Conservation (phyloP, 2,797 vertebrate species). For the Decapterus maruadsi region DNA sequence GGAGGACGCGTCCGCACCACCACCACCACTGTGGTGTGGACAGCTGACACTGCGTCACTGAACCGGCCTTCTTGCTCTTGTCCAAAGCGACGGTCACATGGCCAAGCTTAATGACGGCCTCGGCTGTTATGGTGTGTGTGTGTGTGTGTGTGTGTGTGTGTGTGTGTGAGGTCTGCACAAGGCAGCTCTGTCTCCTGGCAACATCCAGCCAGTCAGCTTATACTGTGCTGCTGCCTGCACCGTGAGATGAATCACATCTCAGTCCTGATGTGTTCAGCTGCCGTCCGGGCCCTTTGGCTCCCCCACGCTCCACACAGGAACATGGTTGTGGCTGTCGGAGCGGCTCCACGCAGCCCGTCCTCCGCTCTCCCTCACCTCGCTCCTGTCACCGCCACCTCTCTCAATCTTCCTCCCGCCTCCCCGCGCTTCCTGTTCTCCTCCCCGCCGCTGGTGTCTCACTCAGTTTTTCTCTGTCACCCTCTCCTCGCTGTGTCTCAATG, state of each 20-base stretch:
- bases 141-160: too few relatives aligned
- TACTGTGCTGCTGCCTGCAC: constrained; percentile 28
- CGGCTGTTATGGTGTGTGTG: constrained; percentile 48
- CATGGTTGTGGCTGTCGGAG: constrained; percentile 20
- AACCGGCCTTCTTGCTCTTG: constrained; percentile 39
- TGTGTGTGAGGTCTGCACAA: constrained; percentile 65
- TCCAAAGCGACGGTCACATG: constrained; percentile 57
- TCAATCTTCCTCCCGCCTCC: constrained; percentile 14
- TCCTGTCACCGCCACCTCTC: constrained; percentile 19
- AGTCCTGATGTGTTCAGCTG: constrained; percentile 69
- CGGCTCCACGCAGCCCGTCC: constrained; percentile 17
- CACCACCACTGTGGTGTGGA: constrained; percentile 17
- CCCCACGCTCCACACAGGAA: constrained; percentile 40
- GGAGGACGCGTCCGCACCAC: not conserved
- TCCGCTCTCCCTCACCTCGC: constrained; percentile 12
- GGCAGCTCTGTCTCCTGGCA: constrained; percentile 79
- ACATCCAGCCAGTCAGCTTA: constrained; percentile 64
- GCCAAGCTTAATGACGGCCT: constrained; percentile 46
- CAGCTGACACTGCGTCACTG: constrained; percentile 33
- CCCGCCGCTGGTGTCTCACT: constrained; percentile 21
- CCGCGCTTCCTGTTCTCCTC: constrained; percentile 8
- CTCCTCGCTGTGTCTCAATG: constrained; percentile 40
- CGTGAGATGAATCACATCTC: constrained; percentile 75
- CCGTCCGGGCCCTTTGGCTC: constrained; percentile 32
- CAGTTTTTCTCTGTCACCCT: constrained; percentile 18